Conservation (phyloP, 1,140 invertebrate species). For the Dryas iulia region DNA sequence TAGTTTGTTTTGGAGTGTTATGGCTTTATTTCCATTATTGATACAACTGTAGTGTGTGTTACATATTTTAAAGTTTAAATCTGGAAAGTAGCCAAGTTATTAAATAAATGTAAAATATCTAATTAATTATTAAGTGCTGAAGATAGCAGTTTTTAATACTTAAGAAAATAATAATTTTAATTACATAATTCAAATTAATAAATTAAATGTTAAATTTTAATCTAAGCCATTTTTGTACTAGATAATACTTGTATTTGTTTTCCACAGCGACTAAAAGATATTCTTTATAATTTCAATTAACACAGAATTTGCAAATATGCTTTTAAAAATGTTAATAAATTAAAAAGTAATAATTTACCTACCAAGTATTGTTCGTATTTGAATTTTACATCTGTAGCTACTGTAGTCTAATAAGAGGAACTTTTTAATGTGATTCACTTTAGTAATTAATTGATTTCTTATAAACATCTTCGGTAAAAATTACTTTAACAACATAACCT, state of each 20-base stretch:
- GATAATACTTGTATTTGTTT: too few species aligned
- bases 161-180: too few species aligned
- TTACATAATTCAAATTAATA: too few species aligned
- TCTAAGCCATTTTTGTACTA: too few species aligned
- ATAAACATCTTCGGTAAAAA: neutral
- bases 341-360: too few species aligned
- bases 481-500: neutral
- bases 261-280: too few species aligned
- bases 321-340: too few species aligned
- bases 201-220: too few species aligned
- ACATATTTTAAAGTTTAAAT: neutral
- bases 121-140: neutral
- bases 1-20: neutral
- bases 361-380: neutral
- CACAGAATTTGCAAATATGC: too few species aligned
- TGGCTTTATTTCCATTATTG: neutral
- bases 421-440: neutral
- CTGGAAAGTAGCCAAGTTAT: neutral
- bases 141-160: too few species aligned
- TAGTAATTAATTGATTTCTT: neutral
- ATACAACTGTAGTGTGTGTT: neutral
- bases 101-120: neutral
- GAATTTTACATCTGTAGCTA: neutral
- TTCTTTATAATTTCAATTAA: too few species aligned
- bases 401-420: neutral